Evolutionary conservation across 2,113 vertebrate genomes (phyloP).

Genomic region (Arenaria interpres): DNA sequence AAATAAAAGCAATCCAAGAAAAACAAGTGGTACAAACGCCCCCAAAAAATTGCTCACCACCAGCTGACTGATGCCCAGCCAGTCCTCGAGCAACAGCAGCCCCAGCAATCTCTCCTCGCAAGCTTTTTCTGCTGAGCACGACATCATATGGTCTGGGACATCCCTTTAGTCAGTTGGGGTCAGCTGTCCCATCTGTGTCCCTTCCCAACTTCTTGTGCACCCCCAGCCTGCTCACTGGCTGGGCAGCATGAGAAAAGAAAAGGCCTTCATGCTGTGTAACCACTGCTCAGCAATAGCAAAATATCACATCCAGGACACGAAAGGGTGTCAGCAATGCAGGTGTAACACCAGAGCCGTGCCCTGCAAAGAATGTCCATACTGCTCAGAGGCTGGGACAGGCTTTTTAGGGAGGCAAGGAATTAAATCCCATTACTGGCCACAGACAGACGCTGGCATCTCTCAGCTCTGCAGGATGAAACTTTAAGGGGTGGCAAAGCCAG

Average conservation of each 20-base stretch:
- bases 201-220: background rate
- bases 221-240: rapidly evolving
- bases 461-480: background rate
- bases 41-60: background rate
- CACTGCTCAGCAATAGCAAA: background rate
- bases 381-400: background rate
- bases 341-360: background rate
- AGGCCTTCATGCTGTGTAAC: background rate
- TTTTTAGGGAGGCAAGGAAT: background rate
- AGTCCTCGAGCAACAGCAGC: background rate
- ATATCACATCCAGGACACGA: background rate
- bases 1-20: background rate
- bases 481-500: background rate
- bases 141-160: background rate
- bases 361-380: background rate
- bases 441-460: background rate
- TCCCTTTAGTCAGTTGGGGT: background rate
- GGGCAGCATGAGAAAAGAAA: background rate
- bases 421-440: background rate
- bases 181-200: background rate
- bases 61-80: background rate
- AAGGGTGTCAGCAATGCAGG: background rate
- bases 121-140: background rate
- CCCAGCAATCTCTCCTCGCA: background rate
- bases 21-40: rapidly evolving